Percentiles rank a stretch among this genome's conserved stretches.
These are phyloP conservation scores for Drosophila melanocephala DNA, from an alignment of 2,888 invertebrate species.

Conservation along the genomic window DNA sequence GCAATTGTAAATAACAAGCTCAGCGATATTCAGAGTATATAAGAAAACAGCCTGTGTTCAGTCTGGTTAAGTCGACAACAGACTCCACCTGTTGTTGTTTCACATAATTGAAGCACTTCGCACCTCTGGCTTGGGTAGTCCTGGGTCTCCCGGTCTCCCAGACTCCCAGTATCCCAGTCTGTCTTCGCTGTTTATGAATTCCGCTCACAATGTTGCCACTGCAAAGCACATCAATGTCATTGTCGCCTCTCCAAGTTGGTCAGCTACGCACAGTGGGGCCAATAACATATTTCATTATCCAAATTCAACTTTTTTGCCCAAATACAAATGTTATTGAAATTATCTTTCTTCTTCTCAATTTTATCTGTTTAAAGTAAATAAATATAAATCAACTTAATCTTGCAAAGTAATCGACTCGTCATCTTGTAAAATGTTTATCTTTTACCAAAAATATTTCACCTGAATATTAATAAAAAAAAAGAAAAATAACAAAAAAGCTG, in stretches of 20 bases:
- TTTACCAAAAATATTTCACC: background rate
- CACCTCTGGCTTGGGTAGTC: slow-evolving; percentile 49
- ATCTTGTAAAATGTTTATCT: background rate
- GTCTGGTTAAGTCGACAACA: slow-evolving; percentile 50
- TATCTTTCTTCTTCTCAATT: background rate
- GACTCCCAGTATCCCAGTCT: slow-evolving; percentile 29
- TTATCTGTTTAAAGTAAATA: background rate
- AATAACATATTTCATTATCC: background rate
- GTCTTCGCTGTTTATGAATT: slow-evolving; percentile 77
- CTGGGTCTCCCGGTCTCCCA: slow-evolving; percentile 25
- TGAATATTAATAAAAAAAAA: background rate
- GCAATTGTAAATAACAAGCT: slow-evolving; percentile 9
- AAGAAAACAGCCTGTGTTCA: slow-evolving; percentile 8
- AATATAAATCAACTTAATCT: background rate
- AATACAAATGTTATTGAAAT: background rate
- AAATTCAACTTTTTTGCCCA: background rate
- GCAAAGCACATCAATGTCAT: slow-evolving; percentile 62
- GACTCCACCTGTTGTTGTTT: slow-evolving; percentile 17
- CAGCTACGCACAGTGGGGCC: slow-evolving; percentile 40
- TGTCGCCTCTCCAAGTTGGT: slow-evolving; percentile 67
- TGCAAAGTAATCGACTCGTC: background rate
- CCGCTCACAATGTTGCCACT: slow-evolving; percentile 67
- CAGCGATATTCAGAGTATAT: slow-evolving; percentile 55
- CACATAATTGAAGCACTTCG: slow-evolving; percentile 47
- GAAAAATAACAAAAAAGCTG: background rate